Conservation (phyloP, 2,113 vertebrate genomes). For the Axis porcinus region DNA sequence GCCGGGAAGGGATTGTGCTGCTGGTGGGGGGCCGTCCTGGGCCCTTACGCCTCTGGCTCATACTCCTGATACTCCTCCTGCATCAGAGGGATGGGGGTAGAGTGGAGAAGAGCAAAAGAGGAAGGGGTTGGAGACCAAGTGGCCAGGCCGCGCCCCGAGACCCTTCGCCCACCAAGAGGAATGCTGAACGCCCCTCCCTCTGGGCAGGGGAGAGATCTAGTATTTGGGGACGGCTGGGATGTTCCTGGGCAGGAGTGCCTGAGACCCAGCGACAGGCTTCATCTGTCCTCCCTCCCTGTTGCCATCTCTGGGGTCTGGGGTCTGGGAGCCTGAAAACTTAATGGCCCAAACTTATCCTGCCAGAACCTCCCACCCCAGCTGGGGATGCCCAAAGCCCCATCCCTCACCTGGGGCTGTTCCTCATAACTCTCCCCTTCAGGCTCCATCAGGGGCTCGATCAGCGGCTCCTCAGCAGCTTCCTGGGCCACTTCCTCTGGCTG, state of each 20-base stretch:
- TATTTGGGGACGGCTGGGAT: neutral
- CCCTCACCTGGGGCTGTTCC: constrained; percentile 91
- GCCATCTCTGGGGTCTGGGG: neutral
- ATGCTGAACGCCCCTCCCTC: neutral
- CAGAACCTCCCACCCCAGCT: neutral
- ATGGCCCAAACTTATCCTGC: neutral
- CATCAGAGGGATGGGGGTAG: constrained; percentile 1
- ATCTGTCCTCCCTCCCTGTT: neutral
- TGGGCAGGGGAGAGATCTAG: neutral
- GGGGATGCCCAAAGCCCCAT: neutral
- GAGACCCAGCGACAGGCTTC: neutral
- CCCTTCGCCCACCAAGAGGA: neutral
- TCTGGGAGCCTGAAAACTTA: neutral
- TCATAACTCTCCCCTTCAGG: constrained; percentile 95
- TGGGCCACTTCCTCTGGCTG: constrained; percentile 96
- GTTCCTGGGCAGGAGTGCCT: neutral
- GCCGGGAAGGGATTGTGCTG: constrained; percentile 89
- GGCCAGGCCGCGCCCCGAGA: neutral
- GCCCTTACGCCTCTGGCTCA: constrained; percentile 95
- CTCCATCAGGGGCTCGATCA: constrained; percentile 92
- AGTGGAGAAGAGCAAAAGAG: constrained; percentile 51
- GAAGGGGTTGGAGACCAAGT: neutral
- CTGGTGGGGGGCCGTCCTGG: constrained; percentile 88
- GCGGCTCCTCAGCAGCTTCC: constrained; percentile 93
- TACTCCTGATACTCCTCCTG: constrained; percentile 98